Evolutionary conservation across 2,113 vertebrate genomes (phyloP).

Genomic region (Lepus timidus): DNA sequence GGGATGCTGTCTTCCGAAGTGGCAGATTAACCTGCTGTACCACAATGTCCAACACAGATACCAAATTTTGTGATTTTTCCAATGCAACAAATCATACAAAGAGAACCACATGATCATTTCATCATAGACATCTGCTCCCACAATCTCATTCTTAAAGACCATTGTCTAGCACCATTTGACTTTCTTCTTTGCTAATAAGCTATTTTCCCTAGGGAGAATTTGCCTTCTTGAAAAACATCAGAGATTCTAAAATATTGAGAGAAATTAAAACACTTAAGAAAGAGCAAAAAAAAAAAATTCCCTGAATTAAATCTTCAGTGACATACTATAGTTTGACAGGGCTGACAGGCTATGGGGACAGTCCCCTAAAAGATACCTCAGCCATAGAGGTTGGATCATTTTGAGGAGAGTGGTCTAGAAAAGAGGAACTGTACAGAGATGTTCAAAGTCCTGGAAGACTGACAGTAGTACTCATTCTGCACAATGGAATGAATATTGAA

Average conservation of each 20-base stretch:
- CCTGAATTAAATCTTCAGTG: background rate
- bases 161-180: background rate
- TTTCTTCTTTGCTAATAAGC: background rate
- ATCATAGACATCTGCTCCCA: background rate
- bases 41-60: too few species aligned
- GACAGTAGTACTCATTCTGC: background rate
- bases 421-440: background rate
- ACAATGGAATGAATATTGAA: background rate
- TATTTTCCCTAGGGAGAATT: background rate
- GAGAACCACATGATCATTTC: background rate
- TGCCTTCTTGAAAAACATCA: background rate
- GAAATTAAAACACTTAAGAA: slow-evolving; percentile 4
- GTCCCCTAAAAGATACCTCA: background rate
- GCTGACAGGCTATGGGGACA: background rate
- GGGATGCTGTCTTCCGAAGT: too few species aligned
- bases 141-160: background rate
- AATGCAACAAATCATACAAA: background rate
- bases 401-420: background rate
- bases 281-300: background rate
- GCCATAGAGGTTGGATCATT: background rate
- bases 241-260: slow-evolving; percentile 1
- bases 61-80: background rate
- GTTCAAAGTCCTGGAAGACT: background rate
- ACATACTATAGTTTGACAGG: background rate
- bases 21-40: too few species aligned